A percentile compares a stretch with the other conserved stretches of the same genome.
Evolutionary conservation across 1,140 invertebrate genomes (phyloP).

Genomic region (Popillia japonica): DNA sequence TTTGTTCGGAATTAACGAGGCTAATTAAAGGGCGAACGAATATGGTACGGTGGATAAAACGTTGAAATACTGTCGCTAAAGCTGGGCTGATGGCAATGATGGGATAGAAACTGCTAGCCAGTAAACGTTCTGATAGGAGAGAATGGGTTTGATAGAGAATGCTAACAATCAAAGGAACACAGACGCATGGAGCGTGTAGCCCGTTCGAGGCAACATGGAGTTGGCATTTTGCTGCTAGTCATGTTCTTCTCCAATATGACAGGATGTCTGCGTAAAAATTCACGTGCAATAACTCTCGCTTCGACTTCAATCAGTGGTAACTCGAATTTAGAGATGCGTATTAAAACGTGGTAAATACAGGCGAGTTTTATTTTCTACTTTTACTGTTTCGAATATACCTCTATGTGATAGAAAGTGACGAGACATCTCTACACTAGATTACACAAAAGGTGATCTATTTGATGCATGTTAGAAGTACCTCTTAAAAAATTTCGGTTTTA

Average conservation of each 20-base stretch:
- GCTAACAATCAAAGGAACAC: neutral
- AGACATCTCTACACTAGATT: too few relatives aligned
- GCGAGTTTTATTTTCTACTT: too few relatives aligned
- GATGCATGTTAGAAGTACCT: too few relatives aligned
- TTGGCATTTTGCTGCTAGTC: neutral
- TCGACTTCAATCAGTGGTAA: too few relatives aligned
- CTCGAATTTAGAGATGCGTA: too few relatives aligned
- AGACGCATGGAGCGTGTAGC: neutral
- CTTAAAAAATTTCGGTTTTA: too few relatives aligned
- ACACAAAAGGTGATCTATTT: too few relatives aligned
- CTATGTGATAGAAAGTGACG: too few relatives aligned
- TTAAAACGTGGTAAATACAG: too few relatives aligned
- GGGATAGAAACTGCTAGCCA: neutral
- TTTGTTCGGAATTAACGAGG: constrained; percentile 29
- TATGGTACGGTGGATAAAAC: neutral
- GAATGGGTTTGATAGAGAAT: neutral
- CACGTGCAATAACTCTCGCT: too few relatives aligned
- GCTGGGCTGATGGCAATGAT: neutral
- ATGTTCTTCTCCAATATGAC: neutral
- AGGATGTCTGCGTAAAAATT: neutral
- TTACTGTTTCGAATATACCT: too few relatives aligned
- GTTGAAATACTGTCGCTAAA: neutral
- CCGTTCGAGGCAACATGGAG: neutral
- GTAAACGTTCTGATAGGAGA: too few relatives aligned
- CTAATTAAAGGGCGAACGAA: constrained; percentile 21